Evolutionary conservation across 2,888 invertebrate genomes (phyloP).

Genomic region (Caprella mutica): DNA sequence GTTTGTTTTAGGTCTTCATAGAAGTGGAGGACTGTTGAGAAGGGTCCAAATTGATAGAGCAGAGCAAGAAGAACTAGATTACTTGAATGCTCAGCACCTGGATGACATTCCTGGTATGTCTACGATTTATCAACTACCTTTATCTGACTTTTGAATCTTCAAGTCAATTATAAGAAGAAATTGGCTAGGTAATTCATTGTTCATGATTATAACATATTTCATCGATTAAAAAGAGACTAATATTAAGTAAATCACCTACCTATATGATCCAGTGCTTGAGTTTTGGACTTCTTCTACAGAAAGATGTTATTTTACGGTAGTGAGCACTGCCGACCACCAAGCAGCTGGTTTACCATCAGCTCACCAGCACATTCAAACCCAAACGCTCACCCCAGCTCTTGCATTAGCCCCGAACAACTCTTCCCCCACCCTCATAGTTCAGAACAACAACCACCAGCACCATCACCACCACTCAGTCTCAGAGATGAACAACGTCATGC

Average conservation of each 20-base stretch:
- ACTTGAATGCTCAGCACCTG: not conserved
- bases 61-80: not conserved
- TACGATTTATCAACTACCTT: no score
- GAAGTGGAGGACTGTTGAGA: not conserved
- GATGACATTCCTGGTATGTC: not conserved
- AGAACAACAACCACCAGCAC: not conserved
- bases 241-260: no score
- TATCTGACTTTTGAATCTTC: no score
- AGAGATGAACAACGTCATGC: not conserved
- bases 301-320: conserved; percentile 4
- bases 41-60: not conserved
- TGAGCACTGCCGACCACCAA: not conserved
- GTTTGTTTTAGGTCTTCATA: not conserved
- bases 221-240: no score
- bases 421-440: not conserved
- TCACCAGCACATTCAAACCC: not conserved
- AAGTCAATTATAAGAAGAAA: no score
- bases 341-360: not conserved
- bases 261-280: no score
- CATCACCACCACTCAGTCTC: not conserved
- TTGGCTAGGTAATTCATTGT: no score
- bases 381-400: not conserved
- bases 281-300: not conserved
- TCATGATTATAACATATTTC: no score
- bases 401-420: not conserved